A percentile compares a stretch with the other conserved stretches of the same genome.
Evolutionary conservation across 2,888 invertebrate genomes (phyloP).

Genomic region (Lasioglossum villosulum): DNA sequence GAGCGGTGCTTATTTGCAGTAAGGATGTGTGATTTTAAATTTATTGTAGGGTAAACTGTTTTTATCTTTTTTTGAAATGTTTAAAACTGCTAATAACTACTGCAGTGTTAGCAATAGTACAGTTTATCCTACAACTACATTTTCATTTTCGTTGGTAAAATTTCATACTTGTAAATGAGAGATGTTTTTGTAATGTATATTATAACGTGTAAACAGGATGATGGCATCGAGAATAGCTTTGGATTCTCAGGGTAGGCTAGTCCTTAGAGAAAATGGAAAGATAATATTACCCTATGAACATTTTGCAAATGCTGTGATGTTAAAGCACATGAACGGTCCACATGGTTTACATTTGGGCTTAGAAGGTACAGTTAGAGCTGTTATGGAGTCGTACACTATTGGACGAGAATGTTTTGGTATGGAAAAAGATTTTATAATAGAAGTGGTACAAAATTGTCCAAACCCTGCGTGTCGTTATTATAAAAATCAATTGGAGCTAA

Average conservation of each 20-base stretch:
- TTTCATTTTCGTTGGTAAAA: background rate
- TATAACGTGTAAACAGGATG: slow-evolving; percentile 87
- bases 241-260: slow-evolving; percentile 93
- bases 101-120: too few relatives aligned
- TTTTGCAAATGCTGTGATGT: slow-evolving; percentile 95
- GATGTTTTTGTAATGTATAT: slow-evolving; percentile 6
- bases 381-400: slow-evolving; percentile 94
- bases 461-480: slow-evolving; percentile 95
- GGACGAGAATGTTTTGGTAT: slow-evolving; percentile 93
- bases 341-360: slow-evolving; percentile 93
- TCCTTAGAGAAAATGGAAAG: slow-evolving; percentile 94
- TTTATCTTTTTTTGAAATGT: too few relatives aligned
- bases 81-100: too few relatives aligned
- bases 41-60: background rate
- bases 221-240: slow-evolving; percentile 93
- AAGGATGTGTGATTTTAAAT: slow-evolving; percentile 82
- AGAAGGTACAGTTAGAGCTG: slow-evolving; percentile 93
- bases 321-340: slow-evolving; percentile 95
- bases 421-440: slow-evolving; percentile 95
- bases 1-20: slow-evolving; percentile 95
- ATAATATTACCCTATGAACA: slow-evolving; percentile 95
- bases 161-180: background rate
- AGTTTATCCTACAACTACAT: background rate
- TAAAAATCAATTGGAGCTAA: slow-evolving; percentile 91
- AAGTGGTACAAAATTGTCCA: slow-evolving; percentile 95